These are phyloP conservation scores for Xerus rutilus DNA, from an alignment of 2,797 vertebrate genomes.

Conservation along the genomic window DNA sequence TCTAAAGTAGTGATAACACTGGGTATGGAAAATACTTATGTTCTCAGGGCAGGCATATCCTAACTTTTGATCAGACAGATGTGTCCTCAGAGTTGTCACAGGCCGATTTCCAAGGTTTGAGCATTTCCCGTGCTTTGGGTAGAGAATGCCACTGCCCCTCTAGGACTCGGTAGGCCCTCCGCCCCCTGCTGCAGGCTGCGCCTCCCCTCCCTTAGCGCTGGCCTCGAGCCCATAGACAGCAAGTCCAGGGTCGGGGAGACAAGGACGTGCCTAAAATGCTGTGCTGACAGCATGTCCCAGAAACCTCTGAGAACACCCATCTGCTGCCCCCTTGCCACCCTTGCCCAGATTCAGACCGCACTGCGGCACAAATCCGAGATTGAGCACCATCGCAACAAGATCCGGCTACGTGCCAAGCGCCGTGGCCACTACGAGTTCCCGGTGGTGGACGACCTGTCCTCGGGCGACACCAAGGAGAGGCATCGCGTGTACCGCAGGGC, in stretches of 20 bases:
- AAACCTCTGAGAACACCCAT: rapidly evolving
- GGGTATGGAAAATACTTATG: not conserved
- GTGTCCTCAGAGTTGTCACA: not conserved
- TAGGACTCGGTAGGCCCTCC: not conserved
- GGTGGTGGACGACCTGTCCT: conserved; percentile 96
- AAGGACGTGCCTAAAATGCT: not conserved
- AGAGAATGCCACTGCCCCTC: not conserved
- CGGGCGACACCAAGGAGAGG: conserved; percentile 94
- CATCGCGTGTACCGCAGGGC: conserved; percentile 96
- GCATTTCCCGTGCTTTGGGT: not conserved
- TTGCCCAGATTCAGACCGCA: conserved; percentile 95
- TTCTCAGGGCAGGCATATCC: not conserved
- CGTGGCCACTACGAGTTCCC: conserved; percentile 98
- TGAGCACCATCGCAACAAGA: conserved; percentile 98
- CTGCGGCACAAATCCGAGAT: conserved; percentile 98
- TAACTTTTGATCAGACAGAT: not conserved
- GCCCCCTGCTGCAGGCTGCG: rapidly evolving
- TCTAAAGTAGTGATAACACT: not conserved
- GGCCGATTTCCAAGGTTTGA: not conserved
- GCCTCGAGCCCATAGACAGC: not conserved
- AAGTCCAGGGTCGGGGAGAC: not conserved
- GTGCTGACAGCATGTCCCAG: not conserved
- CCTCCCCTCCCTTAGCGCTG: not conserved
- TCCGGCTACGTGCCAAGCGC: conserved; percentile 96
- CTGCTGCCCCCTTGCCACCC: rapidly evolving